Conservation (phyloP, 2,113 vertebrate species). For the Rhynchopsitta pachyrhyncha region DNA sequence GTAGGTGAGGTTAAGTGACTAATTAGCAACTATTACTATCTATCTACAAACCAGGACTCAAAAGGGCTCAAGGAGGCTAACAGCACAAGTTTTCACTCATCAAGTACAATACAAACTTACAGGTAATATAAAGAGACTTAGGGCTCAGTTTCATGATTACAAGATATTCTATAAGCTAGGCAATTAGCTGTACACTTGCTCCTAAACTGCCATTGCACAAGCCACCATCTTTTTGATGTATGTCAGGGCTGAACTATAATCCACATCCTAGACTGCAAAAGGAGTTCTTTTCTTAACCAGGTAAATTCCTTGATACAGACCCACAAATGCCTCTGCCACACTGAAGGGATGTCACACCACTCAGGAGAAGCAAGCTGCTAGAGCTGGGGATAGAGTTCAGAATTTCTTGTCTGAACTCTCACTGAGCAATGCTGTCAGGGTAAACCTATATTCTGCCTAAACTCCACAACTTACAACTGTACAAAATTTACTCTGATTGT, state of each 20-base stretch:
- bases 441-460: not conserved
- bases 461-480: not conserved
- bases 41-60: not conserved
- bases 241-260: not conserved
- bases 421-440: not conserved
- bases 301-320: not conserved
- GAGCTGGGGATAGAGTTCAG: not conserved
- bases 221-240: not conserved
- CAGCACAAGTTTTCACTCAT: not conserved
- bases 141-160: not conserved
- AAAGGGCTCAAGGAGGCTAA: not conserved
- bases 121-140: not conserved
- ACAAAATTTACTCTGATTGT: not conserved
- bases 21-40: not conserved
- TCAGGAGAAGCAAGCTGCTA: not conserved
- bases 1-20: not conserved
- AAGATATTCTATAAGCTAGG: not conserved
- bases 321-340: not conserved
- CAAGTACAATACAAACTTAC: not conserved
- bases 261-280: not conserved
- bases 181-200: not conserved
- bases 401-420: not conserved
- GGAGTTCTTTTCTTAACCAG: not conserved
- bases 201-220: not conserved
- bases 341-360: not conserved